Conservation (phyloP, 2,113 vertebrate genomes). For the Podarcis cretensis region DNA sequence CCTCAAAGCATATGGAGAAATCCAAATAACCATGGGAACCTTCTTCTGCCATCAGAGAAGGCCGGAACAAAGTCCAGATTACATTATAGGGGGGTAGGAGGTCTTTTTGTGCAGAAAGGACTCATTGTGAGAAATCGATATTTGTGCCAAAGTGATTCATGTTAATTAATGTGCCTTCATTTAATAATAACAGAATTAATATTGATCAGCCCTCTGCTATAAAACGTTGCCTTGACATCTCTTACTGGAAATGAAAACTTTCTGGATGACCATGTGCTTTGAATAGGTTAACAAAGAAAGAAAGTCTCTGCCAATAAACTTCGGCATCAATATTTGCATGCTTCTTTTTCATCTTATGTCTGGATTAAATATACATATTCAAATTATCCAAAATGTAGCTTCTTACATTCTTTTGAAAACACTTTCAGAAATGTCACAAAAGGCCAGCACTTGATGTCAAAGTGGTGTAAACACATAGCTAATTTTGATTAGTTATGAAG, state of each 20-base stretch:
- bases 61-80: constrained; percentile 63
- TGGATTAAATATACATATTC: constrained; percentile 66
- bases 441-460: neutral
- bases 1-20: constrained; percentile 22
- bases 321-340: constrained; percentile 62
- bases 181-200: constrained; percentile 70
- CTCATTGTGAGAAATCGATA: constrained; percentile 57
- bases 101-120: constrained; percentile 45
- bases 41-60: constrained; percentile 47
- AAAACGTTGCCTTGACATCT: constrained; percentile 58
- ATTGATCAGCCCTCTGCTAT: constrained; percentile 52
- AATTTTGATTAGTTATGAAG: neutral
- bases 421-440: neutral
- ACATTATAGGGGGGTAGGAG: constrained; percentile 55
- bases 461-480: neutral
- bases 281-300: constrained; percentile 39
- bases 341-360: constrained; percentile 41
- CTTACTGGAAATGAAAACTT: constrained; percentile 48
- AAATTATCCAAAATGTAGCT: neutral
- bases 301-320: constrained; percentile 56
- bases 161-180: constrained; percentile 61
- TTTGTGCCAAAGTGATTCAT: constrained; percentile 57
- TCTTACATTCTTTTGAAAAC: neutral
- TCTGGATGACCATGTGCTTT: constrained; percentile 37
- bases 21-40: constrained; percentile 21